A percentile compares a stretch with the other conserved stretches of the same genome.
Evolutionary conservation across 2,113 vertebrate species (phyloP).

Genomic region (Cheilinus undulatus): DNA sequence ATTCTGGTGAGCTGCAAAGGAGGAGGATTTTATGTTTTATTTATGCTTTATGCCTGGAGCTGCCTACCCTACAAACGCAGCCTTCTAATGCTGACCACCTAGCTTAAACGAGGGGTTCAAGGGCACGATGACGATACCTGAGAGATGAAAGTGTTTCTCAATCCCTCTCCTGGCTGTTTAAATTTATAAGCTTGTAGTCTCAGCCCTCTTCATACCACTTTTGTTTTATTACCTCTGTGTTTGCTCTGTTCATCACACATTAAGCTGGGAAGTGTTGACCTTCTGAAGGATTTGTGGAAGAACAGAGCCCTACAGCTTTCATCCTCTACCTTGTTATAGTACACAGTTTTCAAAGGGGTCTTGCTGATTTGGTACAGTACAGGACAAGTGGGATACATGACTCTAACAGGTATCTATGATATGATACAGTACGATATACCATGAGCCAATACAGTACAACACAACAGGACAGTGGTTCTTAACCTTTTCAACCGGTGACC

Average conservation of each 20-base stretch:
- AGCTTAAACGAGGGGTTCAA: conserved; percentile 10
- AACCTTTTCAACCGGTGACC: no score
- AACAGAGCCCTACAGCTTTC: not conserved
- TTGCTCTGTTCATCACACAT: not conserved
- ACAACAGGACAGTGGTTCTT: no score
- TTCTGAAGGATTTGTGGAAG: not conserved
- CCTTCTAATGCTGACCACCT: not conserved
- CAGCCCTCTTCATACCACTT: not conserved
- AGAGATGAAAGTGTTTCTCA: not conserved
- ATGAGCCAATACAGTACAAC: no score
- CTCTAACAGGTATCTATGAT: no score
- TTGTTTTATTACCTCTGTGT: conserved; percentile 2
- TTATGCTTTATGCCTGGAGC: not conserved
- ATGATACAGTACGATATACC: no score
- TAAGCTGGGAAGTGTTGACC: not conserved
- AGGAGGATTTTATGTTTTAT: not conserved
- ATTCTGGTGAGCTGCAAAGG: conserved; percentile 85
- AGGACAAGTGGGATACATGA: no score
- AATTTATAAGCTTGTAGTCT: not conserved
- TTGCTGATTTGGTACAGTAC: conserved; percentile 10
- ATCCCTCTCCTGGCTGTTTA: not conserved
- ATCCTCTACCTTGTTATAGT: not conserved
- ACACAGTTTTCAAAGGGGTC: not conserved
- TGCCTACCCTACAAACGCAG: not conserved
- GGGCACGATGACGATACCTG: not conserved